phyloP scores from a whole-genome alignment of 2,888 invertebrate species.

The Drosophila formosana region DNA sequence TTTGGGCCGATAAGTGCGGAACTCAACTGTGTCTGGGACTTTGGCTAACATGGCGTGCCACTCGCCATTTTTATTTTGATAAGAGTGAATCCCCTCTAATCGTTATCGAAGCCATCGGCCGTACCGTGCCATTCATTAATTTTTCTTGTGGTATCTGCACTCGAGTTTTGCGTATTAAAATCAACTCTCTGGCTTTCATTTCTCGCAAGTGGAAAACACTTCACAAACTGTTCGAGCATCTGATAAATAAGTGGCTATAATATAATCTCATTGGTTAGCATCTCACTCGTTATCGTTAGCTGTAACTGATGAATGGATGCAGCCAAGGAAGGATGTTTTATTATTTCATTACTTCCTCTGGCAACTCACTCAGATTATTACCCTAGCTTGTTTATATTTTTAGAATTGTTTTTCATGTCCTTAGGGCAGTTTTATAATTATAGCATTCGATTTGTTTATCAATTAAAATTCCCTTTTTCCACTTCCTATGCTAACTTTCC shows the following conservation, averaged over 20 bases:
- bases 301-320: background rate
- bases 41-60: conserved; percentile 18
- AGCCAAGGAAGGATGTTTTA: background rate
- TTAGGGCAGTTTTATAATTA: no score
- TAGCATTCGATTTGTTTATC: no score
- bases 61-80: conserved; percentile 48
- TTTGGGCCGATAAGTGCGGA: conserved; percentile 19
- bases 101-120: conserved; percentile 28
- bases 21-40: conserved; percentile 10
- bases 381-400: background rate
- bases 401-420: no score
- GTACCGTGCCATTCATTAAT: conserved; percentile 39
- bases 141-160: conserved; percentile 22
- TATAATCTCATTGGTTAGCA: background rate
- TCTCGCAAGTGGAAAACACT: conserved; percentile 43
- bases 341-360: background rate
- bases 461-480: no score
- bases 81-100: conserved; percentile 46
- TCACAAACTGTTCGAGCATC: conserved; percentile 25
- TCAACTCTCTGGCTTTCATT: conserved; percentile 15
- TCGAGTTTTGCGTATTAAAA: conserved; percentile 40
- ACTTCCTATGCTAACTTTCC: background rate
- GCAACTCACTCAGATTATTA: no score
- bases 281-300: background rate
- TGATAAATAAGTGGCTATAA: conserved; percentile 24